Evolutionary conservation across 2,797 vertebrate genomes (phyloP).

Genomic region (Aselliscus stoliczkanus): DNA sequence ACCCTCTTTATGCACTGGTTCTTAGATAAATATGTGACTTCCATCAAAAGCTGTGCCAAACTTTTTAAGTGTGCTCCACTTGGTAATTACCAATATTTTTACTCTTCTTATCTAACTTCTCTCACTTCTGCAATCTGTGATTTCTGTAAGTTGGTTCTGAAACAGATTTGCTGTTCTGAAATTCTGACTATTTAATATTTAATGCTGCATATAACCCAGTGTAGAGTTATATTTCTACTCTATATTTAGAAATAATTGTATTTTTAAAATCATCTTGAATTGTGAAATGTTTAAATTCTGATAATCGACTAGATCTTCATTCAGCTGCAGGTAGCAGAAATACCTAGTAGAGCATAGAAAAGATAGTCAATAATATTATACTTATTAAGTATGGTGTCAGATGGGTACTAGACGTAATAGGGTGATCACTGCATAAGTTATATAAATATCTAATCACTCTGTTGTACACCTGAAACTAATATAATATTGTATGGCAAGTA

Average conservation of each 20-base stretch:
- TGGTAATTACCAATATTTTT: not conserved
- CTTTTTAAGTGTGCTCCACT: not conserved
- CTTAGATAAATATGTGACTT: not conserved
- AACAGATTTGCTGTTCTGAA: not conserved
- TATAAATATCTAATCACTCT: not conserved
- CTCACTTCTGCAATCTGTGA: not conserved
- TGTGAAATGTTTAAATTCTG: not conserved
- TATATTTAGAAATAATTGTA: not conserved
- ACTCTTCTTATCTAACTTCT: not conserved
- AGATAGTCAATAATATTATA: not conserved
- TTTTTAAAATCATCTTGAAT: not conserved
- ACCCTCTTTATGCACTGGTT: not conserved
- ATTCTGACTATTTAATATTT: not conserved
- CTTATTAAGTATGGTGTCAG: not conserved
- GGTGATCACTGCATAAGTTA: not conserved
- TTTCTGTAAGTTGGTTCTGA: not conserved
- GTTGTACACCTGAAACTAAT: not conserved
- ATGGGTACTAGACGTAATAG: not conserved
- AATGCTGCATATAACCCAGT: not conserved
- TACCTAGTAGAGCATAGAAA: not conserved
- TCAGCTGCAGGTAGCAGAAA: not conserved
- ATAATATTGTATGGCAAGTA: not conserved
- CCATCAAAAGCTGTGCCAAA: not conserved
- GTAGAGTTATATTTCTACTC: not conserved
- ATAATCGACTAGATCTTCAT: not conserved